Evolutionary conservation across 2,113 vertebrate genomes (phyloP).

Genomic region (Aldabrachelys gigantea): DNA sequence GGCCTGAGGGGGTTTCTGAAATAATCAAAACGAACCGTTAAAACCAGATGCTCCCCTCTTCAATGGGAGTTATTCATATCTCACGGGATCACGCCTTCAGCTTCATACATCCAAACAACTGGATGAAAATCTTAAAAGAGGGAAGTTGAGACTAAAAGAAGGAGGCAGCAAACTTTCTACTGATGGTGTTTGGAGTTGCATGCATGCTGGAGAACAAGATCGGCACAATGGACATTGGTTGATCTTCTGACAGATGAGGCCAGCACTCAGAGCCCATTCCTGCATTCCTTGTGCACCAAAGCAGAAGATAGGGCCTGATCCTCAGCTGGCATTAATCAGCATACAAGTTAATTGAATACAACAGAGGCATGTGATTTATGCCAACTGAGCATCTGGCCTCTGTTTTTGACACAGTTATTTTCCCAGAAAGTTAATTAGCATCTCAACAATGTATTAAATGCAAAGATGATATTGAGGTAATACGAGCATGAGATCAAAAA

Average conservation of each 20-base stretch:
- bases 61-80: background rate
- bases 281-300: background rate
- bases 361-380: rapidly evolving
- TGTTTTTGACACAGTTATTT: background rate
- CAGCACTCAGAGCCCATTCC: background rate
- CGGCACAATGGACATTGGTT: background rate
- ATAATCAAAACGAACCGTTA: constrained; percentile 33
- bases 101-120: background rate
- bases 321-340: background rate
- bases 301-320: background rate
- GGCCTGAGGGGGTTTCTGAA: background rate
- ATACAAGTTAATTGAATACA: background rate
- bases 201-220: background rate
- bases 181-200: background rate
- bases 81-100: background rate
- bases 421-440: background rate
- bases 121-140: background rate
- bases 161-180: background rate
- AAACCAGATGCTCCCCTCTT: constrained; percentile 16
- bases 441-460: background rate
- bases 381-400: background rate
- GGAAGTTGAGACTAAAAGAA: background rate
- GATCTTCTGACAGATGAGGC: background rate
- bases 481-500: background rate
- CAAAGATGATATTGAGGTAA: background rate